These are phyloP conservation scores for Callipepla squamata DNA, from an alignment of 2,113 vertebrate genomes.

Conservation along the genomic window DNA sequence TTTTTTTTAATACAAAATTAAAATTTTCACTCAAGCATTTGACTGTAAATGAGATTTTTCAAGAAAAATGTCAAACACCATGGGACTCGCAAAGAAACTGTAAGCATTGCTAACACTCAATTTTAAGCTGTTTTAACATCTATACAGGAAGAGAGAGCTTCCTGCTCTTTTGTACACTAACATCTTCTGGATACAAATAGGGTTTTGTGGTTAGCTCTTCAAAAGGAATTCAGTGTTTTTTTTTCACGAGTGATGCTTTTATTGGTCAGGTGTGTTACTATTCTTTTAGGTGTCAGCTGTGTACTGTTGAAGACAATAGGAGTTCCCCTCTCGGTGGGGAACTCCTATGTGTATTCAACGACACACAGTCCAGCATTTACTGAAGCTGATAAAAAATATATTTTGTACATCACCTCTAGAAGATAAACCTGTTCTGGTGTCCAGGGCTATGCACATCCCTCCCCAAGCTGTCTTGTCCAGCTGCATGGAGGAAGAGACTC, in stretches of 20 bases:
- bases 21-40: not conserved
- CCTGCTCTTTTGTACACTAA: not conserved
- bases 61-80: not conserved
- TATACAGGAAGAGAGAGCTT: not conserved
- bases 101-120: not conserved
- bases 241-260: not conserved
- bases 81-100: not conserved
- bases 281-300: not conserved
- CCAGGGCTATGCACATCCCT: not conserved
- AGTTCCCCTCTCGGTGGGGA: not conserved
- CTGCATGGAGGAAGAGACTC: not conserved
- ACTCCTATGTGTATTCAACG: not conserved
- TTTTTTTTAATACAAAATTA: not conserved
- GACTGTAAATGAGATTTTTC: not conserved
- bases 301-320: not conserved
- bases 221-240: not conserved
- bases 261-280: not conserved
- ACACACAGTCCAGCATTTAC: not conserved
- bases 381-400: not conserved
- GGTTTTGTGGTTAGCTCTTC: not conserved
- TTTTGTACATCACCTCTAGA: not conserved
- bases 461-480: not conserved
- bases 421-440: not conserved
- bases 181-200: not conserved
- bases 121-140: slow-evolving; percentile 12